A percentile compares a stretch with the other conserved stretches of the same genome.
Evolutionary conservation across 2,888 invertebrate species (phyloP).

Genomic region (Cordylochernes scorpioides): DNA sequence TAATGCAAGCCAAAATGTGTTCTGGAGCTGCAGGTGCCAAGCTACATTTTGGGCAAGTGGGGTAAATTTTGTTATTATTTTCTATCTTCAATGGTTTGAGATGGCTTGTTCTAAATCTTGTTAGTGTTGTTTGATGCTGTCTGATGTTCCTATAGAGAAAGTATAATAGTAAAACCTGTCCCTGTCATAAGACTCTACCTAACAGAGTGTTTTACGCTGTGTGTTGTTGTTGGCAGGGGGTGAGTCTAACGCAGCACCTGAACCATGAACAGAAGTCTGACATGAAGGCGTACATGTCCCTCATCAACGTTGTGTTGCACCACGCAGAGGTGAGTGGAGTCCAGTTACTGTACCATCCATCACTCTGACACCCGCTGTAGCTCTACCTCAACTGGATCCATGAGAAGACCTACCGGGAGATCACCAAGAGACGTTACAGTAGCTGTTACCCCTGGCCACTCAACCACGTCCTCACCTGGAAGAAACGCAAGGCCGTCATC

Average conservation of each 20-base stretch:
- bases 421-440: conserved; percentile 58
- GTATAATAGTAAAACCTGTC: neutral
- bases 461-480: conserved; percentile 47
- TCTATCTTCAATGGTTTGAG: too few relatives aligned
- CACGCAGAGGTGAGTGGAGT: conserved; percentile 62
- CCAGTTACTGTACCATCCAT: too few relatives aligned
- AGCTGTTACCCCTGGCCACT: conserved; percentile 82
- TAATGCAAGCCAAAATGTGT: too few relatives aligned
- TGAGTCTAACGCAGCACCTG: conserved; percentile 40
- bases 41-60: too few relatives aligned
- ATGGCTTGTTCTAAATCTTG: too few relatives aligned
- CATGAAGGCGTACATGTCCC: conserved; percentile 71
- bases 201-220: conserved; percentile 4
- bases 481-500: conserved; percentile 35
- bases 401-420: too few relatives aligned
- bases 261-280: conserved; percentile 53
- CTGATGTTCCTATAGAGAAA: too few relatives aligned
- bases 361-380: too few relatives aligned
- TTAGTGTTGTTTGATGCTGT: too few relatives aligned
- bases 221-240: conserved; percentile 27
- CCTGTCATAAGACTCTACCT: neutral
- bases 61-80: too few relatives aligned
- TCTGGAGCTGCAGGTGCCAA: too few relatives aligned
- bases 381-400: too few relatives aligned
- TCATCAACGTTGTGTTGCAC: conserved; percentile 56